A percentile compares a stretch with the other conserved stretches of the same genome.
These are phyloP conservation scores for Bactericera cockerelli DNA, from an alignment of 1,140 invertebrate species.

Conservation along the genomic window DNA sequence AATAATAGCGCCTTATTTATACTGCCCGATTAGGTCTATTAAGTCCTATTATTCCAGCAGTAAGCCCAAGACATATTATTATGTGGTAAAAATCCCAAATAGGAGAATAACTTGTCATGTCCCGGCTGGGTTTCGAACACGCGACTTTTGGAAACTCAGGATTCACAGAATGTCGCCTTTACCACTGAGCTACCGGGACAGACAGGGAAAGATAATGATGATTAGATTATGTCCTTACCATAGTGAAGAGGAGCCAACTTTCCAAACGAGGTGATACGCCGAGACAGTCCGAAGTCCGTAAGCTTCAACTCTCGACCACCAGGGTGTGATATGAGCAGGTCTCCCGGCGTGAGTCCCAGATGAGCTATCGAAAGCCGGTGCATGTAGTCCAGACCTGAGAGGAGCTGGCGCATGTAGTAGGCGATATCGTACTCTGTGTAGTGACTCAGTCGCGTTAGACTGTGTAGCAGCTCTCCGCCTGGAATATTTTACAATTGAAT, in stretches of 20 bases:
- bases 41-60: too few relatives aligned
- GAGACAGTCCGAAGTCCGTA: slow-evolving; percentile 72
- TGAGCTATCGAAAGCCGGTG: slow-evolving; percentile 78
- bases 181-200: too few relatives aligned
- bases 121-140: too few relatives aligned
- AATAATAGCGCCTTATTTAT: too few relatives aligned
- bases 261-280: slow-evolving; percentile 46
- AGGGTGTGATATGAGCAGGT: slow-evolving; percentile 66
- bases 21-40: too few relatives aligned
- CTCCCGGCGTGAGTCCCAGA: slow-evolving; percentile 81
- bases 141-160: too few relatives aligned
- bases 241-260: slow-evolving; percentile 57
- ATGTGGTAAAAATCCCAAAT: too few relatives aligned
- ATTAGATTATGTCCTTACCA: too few relatives aligned
- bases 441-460: slow-evolving; percentile 51
- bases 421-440: slow-evolving; percentile 81
- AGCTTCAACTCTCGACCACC: slow-evolving; percentile 73
- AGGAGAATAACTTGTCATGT: too few relatives aligned
- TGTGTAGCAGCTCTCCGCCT: slow-evolving; percentile 70
- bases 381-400: slow-evolving; percentile 79
- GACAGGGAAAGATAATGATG: too few relatives aligned
- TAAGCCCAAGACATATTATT: too few relatives aligned
- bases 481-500: background rate
- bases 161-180: too few relatives aligned
- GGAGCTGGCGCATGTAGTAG: slow-evolving; percentile 67